Evolutionary conservation across 2,888 invertebrate species (phyloP).

Genomic region (Luperina nickerlii): DNA sequence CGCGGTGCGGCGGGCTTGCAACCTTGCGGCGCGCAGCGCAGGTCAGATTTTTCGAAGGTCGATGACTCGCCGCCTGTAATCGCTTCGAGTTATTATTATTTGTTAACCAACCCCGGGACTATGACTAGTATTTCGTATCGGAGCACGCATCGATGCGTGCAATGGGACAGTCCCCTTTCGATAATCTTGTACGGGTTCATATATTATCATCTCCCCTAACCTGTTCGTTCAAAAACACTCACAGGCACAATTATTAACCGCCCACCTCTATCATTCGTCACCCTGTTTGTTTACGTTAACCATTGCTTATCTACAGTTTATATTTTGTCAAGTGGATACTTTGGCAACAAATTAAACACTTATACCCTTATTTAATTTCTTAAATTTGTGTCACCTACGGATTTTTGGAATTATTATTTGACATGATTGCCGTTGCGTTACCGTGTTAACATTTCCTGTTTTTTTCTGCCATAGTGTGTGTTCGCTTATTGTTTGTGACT

Average conservation of each 20-base stretch:
- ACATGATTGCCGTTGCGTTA: not conserved
- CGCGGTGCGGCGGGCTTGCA: slow-evolving; percentile 72
- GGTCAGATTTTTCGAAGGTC: slow-evolving; percentile 90
- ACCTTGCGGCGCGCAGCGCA: slow-evolving; percentile 87
- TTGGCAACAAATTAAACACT: too few species aligned
- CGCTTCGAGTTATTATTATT: slow-evolving; percentile 86
- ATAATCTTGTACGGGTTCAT: slow-evolving; percentile 55
- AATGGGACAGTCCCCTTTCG: slow-evolving; percentile 66
- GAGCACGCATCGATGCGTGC: slow-evolving; percentile 68
- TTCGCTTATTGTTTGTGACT: not conserved
- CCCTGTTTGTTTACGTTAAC: too few species aligned
- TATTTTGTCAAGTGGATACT: too few species aligned
- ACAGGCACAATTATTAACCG: too few species aligned
- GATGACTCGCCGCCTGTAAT: slow-evolving; percentile 87
- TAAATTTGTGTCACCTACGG: too few species aligned
- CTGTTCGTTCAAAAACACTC: slow-evolving; percentile 41
- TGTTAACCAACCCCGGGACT: slow-evolving; percentile 78
- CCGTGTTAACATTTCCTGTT: not conserved
- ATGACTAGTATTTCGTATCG: slow-evolving; percentile 69
- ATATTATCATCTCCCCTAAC: slow-evolving; percentile 59
- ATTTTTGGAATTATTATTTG: not conserved
- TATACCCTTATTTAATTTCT: too few species aligned
- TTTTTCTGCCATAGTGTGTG: not conserved
- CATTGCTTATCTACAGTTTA: too few species aligned
- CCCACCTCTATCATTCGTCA: too few species aligned